phyloP scores from a whole-genome alignment of 1,140 invertebrate species.

The Zeugodacus cucurbitae region DNA sequence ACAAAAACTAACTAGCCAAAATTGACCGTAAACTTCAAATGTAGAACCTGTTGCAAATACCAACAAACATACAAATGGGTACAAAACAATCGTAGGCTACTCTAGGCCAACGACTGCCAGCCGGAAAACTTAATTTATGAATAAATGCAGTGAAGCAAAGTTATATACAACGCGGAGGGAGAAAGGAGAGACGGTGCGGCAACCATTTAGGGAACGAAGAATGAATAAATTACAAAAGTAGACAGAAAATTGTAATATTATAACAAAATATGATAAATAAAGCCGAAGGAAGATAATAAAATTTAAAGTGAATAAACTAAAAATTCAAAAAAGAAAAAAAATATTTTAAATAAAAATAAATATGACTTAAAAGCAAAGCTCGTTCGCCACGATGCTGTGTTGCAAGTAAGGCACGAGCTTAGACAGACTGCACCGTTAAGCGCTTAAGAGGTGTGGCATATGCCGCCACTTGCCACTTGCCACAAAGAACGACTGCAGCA shows the following conservation, averaged over 20 bases:
- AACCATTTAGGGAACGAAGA: too few relatives aligned
- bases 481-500: not conserved
- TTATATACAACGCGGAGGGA: not conserved
- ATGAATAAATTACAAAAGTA: too few relatives aligned
- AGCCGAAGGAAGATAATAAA: not conserved
- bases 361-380: not conserved
- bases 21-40: slow-evolving; percentile 14
- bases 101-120: not conserved
- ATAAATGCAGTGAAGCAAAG: not conserved
- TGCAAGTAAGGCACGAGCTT: not conserved
- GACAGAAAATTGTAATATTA: too few relatives aligned
- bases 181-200: not conserved
- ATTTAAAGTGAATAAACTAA: not conserved
- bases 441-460: slow-evolving; percentile 14
- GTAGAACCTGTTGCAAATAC: not conserved
- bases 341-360: not conserved
- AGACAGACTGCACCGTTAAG: not conserved
- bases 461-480: slow-evolving; percentile 34
- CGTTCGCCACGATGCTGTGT: not conserved
- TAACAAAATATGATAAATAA: too few relatives aligned
- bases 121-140: slow-evolving; percentile 20
- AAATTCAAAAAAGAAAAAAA: not conserved
- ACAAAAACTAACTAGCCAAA: not conserved
- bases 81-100: not conserved
- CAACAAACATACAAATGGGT: not conserved